These are phyloP conservation scores for Diploscapter pachys DNA, from an alignment of 1,140 invertebrate genomes.

Conservation along the genomic window DNA sequence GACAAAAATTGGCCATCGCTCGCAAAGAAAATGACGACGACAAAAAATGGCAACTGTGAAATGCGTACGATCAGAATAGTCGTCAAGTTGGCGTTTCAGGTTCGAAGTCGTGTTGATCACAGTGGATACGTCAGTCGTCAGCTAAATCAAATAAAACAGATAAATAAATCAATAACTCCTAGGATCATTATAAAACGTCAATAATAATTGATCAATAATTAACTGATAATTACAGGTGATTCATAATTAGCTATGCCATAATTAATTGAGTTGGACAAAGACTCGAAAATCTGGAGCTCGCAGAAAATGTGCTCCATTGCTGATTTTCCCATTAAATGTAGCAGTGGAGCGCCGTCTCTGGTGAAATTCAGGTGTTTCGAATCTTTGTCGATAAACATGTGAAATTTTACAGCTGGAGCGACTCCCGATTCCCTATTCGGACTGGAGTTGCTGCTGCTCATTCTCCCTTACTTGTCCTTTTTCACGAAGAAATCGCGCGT, in stretches of 20 bases:
- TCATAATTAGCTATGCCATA: background rate
- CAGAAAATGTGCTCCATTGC: background rate
- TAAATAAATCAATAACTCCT: background rate
- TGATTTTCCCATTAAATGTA: slow-evolving; percentile 5
- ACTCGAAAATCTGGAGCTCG: background rate
- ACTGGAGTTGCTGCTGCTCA: background rate
- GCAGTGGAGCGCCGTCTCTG: slow-evolving; percentile 2
- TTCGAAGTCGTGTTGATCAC: slow-evolving; percentile 33
- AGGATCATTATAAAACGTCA: background rate
- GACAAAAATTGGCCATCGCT: slow-evolving; percentile 27
- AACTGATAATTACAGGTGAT: background rate
- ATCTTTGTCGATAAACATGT: slow-evolving; percentile 11
- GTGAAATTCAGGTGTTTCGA: slow-evolving; percentile 21
- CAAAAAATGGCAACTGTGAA: slow-evolving; percentile 11
- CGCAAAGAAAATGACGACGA: slow-evolving; percentile 28
- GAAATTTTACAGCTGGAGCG: background rate
- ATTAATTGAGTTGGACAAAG: background rate
- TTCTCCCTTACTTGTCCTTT: background rate
- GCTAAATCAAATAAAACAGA: background rate
- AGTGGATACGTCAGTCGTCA: slow-evolving; percentile 18
- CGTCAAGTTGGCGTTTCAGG: slow-evolving; percentile 47
- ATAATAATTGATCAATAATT: background rate
- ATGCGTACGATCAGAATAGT: slow-evolving; percentile 54
- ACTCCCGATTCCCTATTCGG: background rate
- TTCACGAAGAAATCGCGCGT: background rate